A percentile compares a stretch with the other conserved stretches of the same genome.
Conservation (phyloP, 92 coral and sea anemone species). For the Muricea muricata region DNA sequence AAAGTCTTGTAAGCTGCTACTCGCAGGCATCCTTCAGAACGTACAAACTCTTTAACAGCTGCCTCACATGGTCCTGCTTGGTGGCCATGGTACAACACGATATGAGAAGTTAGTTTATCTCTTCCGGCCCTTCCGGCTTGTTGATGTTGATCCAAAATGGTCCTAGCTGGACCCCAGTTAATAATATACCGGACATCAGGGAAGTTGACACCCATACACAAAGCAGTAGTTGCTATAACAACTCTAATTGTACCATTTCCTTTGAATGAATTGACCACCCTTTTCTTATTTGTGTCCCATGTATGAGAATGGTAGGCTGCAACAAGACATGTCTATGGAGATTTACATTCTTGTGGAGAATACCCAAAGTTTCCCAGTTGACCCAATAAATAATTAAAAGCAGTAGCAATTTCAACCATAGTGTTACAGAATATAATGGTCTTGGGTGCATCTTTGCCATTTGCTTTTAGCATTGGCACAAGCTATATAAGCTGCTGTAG, state of each 20-base stretch:
- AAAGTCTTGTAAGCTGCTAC: constrained; percentile 58
- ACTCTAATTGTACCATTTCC: constrained; percentile 45
- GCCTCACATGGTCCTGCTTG: constrained; percentile 65
- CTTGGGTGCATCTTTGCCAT: constrained; percentile 54
- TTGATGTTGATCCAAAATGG: constrained; percentile 63
- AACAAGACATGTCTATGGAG: constrained; percentile 41
- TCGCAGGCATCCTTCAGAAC: constrained; percentile 62
- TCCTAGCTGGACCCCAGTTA: constrained; percentile 71
- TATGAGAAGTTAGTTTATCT: constrained; percentile 11
- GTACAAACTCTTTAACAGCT: constrained; percentile 70
- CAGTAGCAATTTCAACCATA: constrained; percentile 58
- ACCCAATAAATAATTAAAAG: constrained; percentile 31
- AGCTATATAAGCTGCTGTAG: constrained; percentile 51
- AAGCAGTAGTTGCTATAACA: constrained; percentile 60
- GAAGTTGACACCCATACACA: constrained; percentile 73
- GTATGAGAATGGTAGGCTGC: constrained; percentile 68
- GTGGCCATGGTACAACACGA: constrained; percentile 68
- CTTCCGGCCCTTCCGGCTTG: constrained; percentile 64
- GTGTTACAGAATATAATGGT: constrained; percentile 68
- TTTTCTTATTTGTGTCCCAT: constrained; percentile 58
- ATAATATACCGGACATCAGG: constrained; percentile 63
- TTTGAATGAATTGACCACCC: constrained; percentile 39
- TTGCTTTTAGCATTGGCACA: constrained; percentile 19
- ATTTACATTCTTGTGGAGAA: background rate
- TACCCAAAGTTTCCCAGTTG: constrained; percentile 41